These are phyloP conservation scores for Ctenopoma multispine DNA, from an alignment of 2,797 vertebrate species.

Conservation along the genomic window DNA sequence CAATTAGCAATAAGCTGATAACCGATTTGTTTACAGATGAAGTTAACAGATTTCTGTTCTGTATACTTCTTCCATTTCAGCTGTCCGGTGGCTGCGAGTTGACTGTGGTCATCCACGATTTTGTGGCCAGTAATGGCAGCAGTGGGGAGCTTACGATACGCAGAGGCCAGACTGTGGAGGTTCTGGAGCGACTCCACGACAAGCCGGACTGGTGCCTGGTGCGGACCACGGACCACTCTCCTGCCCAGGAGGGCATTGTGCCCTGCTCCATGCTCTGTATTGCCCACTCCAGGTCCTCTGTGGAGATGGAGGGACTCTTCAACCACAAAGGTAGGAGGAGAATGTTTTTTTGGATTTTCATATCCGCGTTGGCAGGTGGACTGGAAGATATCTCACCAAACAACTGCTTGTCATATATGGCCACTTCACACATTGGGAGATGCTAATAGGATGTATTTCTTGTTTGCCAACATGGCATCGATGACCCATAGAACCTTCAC, in stretches of 20 bases:
- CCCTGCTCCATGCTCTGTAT: constrained; percentile 97
- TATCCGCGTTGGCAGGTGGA: background rate
- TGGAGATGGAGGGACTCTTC: constrained; percentile 99
- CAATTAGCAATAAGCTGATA: background rate
- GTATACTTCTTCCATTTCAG: constrained; percentile 74
- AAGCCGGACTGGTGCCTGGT: constrained; percentile 98
- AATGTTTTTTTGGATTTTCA: background rate
- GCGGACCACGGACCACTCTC: constrained; percentile 95
- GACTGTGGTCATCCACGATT: constrained; percentile 98
- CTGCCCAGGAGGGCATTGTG: constrained; percentile 95
- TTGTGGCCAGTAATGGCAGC: constrained; percentile 91
- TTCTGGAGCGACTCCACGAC: constrained; percentile 95
- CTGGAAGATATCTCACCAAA: constrained; percentile 5
- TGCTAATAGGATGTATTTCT: constrained; percentile 4
- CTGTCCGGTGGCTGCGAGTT: constrained; percentile 98
- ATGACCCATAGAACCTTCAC: constrained; percentile 35
- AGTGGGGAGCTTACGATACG: constrained; percentile 92
- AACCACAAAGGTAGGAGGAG: constrained; percentile 96
- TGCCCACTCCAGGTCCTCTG: constrained; percentile 97
- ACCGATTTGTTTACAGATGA: too few species aligned
- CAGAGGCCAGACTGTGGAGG: constrained; percentile 96
- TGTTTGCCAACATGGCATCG: constrained; percentile 56
- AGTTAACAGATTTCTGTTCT: constrained; percentile 11
- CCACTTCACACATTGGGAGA: background rate
- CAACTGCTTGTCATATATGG: constrained; percentile 17